Evolutionary conservation across 1,140 invertebrate genomes (phyloP), one percentile per base, ranked within the genome.

Genomic region (Drosophila bifasciata): DNA sequence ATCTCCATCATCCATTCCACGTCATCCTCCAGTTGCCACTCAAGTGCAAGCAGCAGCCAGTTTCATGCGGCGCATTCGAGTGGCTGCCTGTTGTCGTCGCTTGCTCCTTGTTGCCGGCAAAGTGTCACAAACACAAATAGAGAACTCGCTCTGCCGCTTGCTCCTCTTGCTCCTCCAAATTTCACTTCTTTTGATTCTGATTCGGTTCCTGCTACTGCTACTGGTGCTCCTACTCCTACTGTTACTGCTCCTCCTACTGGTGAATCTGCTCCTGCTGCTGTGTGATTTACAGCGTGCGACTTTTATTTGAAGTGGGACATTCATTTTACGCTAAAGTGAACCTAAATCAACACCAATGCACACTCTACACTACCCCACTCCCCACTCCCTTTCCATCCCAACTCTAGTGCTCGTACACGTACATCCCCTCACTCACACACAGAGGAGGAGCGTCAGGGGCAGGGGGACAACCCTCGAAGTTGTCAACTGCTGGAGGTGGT

Each of bases 301-400:
- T 86, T 86, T 88, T 83, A 86, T 86, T 86, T 86, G 84, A 86
- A 86, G 83, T 86, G 83, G 83, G 78, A 88, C 83, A 86, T 86
- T 86, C 84, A 86, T 86, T 86, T 86, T 79, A 89, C 83, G 83
- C 83, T 88, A 83, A 86, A 86, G 83, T 86, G 83, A 88, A 86
- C 84, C 78, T 88, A 86, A 86, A 86, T 86, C 83, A 86, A 86
- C 83, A 86, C 70, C 78, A 77, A 71, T 68, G 75, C 66, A 49
- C 51, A 49, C 51, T 36, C 36, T 40, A 17, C 45, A 17, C 15
- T 21, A n/a, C n/a, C n/a, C n/a, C n/a, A n/a, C n/a, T n/a, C n/a
- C n/a, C n/a, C n/a, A n/a, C 19, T 21, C 32, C 15, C n/a, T 28
- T 19, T 23, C n/a, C 6, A 23, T 23, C n/a, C 6, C 36, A n/a